These are phyloP conservation scores for Planococcus citri DNA, from an alignment of 1,140 invertebrate genomes.

Conservation along the genomic window DNA sequence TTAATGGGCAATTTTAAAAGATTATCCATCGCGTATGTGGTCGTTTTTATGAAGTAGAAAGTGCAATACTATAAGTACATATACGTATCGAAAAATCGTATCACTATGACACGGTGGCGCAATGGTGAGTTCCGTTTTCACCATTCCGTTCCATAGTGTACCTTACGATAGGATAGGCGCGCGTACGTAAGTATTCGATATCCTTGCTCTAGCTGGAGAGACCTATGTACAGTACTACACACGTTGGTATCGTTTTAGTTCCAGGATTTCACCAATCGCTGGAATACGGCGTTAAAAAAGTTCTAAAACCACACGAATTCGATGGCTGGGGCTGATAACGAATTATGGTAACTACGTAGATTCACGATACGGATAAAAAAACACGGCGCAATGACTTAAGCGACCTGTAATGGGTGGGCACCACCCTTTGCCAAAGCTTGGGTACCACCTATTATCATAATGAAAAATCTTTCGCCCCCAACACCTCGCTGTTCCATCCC, in stretches of 20 bases:
- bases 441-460: constrained; percentile 13
- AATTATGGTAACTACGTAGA: constrained; percentile 20
- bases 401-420: constrained; percentile 18
- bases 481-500: constrained; percentile 4
- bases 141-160: too few relatives aligned
- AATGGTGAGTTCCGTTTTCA: not conserved
- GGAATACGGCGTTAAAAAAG: constrained; percentile 12
- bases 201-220: too few relatives aligned
- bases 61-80: too few relatives aligned
- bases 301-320: constrained; percentile 19
- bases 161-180: too few relatives aligned
- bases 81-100: not conserved
- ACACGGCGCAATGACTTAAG: constrained; percentile 16
- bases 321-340: constrained; percentile 18
- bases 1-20: too few relatives aligned
- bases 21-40: too few relatives aligned
- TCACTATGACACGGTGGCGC: not conserved
- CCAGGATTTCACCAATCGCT: constrained; percentile 1
- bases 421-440: constrained; percentile 16
- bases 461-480: constrained; percentile 3
- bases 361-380: constrained; percentile 18
- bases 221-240: too few relatives aligned
- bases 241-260: not conserved
- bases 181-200: too few relatives aligned
- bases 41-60: not conserved